Base-by-base conservation (phyloP, 1,140 invertebrate genomes). In the Leptestheria dahalacensis region DNA sequence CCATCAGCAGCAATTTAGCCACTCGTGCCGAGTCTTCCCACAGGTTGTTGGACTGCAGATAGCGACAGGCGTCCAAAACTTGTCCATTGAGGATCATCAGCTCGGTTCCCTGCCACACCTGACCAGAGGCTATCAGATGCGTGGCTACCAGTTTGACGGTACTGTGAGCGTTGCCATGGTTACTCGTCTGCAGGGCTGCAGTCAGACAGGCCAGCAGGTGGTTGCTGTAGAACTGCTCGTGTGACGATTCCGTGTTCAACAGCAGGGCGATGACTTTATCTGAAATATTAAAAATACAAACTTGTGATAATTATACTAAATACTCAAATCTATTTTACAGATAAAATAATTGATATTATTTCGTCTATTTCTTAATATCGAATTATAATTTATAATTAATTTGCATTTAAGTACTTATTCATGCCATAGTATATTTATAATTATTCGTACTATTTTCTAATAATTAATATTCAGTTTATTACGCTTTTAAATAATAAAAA, bases 51-150 rank as follows among this genome's bases (percentile, higher is more conserved):
- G 58, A 33, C 51, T 60, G 58, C 6, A 60, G 33, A 15, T 60
- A 60, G n/a, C 58, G 49, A 60, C 58, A 60, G 29, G 58, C 58
- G 48, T 60, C 58, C 1, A 49, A 15, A 3, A 60, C 49, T 60
- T 60, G 49, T 41, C 51, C 58, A 10, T 50, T 60, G 48, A 60
- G 49, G 28, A 50, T 28, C 6, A 60, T 48, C 10, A 60, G 21
- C 41, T 60, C 58, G 12, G 24, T 49, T 6, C 58, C 58, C 52
- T 60, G 48, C 58, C 58, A 60, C 11, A 60, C 48, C 11, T 60
- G 49, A 18, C 58, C 58, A 9, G 58, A 50, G 23, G 58, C 58
- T 52, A 60, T 60, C 51, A 60, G 23, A 25, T 60, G 49, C n/a
- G 58, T 60, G 23, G 58, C 58, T 21, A 60, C 58, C 15, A 60